These are phyloP conservation scores for Acleris laterana DNA, from an alignment of 2,888 invertebrate genomes.

Conservation along the genomic window DNA sequence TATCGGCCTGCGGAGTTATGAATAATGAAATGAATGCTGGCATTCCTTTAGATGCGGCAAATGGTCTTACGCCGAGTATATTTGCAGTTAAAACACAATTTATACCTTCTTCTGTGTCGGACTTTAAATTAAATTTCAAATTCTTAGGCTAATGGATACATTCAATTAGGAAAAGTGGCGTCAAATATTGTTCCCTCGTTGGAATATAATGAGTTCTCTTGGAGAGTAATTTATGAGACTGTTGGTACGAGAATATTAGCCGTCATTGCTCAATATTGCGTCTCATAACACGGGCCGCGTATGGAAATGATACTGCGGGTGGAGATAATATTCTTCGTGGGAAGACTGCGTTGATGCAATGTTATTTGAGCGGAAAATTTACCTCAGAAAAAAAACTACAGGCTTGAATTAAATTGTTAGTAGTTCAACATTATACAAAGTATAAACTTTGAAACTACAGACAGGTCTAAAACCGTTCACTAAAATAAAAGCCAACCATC, in stretches of 20 bases:
- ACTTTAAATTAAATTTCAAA: constrained; percentile 47
- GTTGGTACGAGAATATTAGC: constrained; percentile 46
- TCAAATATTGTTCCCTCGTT: constrained; percentile 47
- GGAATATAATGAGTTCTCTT: constrained; percentile 46
- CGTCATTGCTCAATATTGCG: constrained; percentile 53
- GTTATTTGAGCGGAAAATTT: background rate
- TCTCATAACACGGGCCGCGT: constrained; percentile 48
- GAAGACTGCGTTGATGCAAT: constrained; percentile 21
- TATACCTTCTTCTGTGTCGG: constrained; percentile 24
- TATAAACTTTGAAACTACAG: no score
- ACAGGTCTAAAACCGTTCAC: background rate
- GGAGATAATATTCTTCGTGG: constrained; percentile 21
- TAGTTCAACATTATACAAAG: no score
- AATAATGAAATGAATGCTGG: constrained; percentile 54
- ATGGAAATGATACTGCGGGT: constrained; percentile 45
- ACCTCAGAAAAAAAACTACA: no score
- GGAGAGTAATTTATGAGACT: constrained; percentile 28
- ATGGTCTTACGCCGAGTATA: constrained; percentile 30
- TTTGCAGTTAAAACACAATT: constrained; percentile 27
- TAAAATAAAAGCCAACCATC: constrained; percentile 11
- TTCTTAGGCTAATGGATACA: constrained; percentile 44
- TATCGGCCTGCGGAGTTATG: constrained; percentile 52
- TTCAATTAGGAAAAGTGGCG: constrained; percentile 52
- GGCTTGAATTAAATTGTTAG: no score
- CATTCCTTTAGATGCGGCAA: constrained; percentile 39